These are phyloP conservation scores for Olivierus martensii DNA, from an alignment of 1,140 invertebrate species.

Conservation along the genomic window DNA sequence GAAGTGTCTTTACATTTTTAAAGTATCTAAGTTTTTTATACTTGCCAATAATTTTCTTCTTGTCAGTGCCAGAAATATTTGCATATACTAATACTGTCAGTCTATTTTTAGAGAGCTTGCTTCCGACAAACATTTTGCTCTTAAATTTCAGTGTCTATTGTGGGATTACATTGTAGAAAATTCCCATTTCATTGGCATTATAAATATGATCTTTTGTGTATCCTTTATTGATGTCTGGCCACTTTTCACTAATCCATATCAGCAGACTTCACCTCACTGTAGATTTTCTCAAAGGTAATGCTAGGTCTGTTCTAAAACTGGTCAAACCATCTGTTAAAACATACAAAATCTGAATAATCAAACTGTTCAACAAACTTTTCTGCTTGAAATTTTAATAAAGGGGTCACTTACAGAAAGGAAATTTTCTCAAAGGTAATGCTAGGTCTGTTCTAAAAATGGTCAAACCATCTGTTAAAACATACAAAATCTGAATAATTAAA, in stretches of 20 bases:
- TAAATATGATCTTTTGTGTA: conserved; percentile 18
- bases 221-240: conserved; percentile 12
- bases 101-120: neutral
- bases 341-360: conserved; percentile 20
- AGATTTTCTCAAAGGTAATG: conserved; percentile 18
- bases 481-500: conserved; percentile 20
- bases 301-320: conserved; percentile 19
- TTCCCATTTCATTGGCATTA: conserved; percentile 18
- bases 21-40: neutral
- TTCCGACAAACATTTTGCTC: neutral
- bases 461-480: no score
- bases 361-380: conserved; percentile 18
- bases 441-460: no score
- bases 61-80: conserved; percentile 1
- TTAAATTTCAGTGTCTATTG: neutral
- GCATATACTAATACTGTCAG: no score
- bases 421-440: no score
- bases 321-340: conserved; percentile 21
- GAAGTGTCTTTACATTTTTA: neutral
- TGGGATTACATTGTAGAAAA: conserved; percentile 16
- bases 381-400: conserved; percentile 17
- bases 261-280: conserved; percentile 8
- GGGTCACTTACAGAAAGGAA: conserved; percentile 15
- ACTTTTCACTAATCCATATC: conserved; percentile 14
- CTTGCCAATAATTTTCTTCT: neutral